A percentile compares a stretch with the other conserved stretches of the same genome.
Evolutionary conservation across 2,113 vertebrate species (phyloP).

Genomic region (Scortum barcoo): DNA sequence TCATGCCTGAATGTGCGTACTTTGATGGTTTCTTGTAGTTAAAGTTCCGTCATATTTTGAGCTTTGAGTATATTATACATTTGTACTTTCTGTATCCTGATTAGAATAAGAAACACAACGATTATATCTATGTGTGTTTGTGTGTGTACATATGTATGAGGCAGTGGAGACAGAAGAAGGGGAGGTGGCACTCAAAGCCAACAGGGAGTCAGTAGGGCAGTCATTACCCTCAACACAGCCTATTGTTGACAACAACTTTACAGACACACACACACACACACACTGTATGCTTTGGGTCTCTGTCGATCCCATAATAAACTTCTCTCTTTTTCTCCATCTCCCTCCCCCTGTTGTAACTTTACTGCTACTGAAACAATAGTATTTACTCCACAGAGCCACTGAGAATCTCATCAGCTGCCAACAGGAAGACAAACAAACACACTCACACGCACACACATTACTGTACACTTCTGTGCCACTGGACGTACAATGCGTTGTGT

Average conservation of each 20-base stretch:
- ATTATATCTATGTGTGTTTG: not conserved
- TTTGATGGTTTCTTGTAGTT: too few relatives aligned
- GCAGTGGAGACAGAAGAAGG: not conserved
- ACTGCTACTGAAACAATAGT: conserved; percentile 73
- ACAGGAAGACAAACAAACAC: conserved; percentile 65
- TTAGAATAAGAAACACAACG: not conserved
- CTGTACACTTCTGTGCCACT: conserved; percentile 35
- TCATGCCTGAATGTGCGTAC: not conserved
- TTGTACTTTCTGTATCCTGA: not conserved
- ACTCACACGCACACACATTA: conserved; percentile 8
- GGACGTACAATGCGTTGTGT: conserved; percentile 28
- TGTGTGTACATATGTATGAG: not conserved
- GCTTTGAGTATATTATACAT: not conserved
- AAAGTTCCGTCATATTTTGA: not conserved
- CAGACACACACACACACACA: conserved; percentile 6
- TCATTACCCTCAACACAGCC: conserved; percentile 36
- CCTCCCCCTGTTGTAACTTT: conserved; percentile 43
- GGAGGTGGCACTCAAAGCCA: conserved; percentile 34
- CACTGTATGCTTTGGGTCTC: conserved; percentile 16
- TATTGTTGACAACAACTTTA: conserved; percentile 63
- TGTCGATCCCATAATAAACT: conserved; percentile 53
- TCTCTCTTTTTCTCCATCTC: conserved; percentile 1
- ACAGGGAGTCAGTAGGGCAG: conserved; percentile 21
- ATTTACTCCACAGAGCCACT: conserved; percentile 63
- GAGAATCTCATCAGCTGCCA: conserved; percentile 65